Evolutionary conservation across 2,113 vertebrate genomes (phyloP), one percentile per base, ranked within the genome.

Genomic region (Pristiophorus japonicus): DNA sequence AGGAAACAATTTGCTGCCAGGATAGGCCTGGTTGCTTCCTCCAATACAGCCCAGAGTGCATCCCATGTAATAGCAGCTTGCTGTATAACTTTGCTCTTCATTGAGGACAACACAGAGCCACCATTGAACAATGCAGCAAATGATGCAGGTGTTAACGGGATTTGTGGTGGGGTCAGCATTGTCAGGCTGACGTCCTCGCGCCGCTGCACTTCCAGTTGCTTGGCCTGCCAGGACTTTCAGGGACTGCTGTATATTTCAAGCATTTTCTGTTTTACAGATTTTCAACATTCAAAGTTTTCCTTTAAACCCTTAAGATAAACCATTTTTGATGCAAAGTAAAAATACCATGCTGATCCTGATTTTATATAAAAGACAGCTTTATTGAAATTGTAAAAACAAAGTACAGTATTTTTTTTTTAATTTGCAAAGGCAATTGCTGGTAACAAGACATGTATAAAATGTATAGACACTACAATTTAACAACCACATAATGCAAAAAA

Each of bases 391-490:
- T 55, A 81, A 34, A 88, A 63, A 63, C 30, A 27, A 24, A 94
- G 11, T 38, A 63, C 34, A 87, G 45, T 63, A 38, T 27, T 12
- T 30, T 1, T 70, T 20, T 67, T 27, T 27, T 70, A 94, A 63
- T 22, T 27, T 67, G 16, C 7, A 45, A 94, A 66, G 14, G 0
- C 65, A 70, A 30, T 45, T 45, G 34, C 65, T 47, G 62, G 91
- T 94, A 94, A 94, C 63, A 94, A 67, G 67, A 67, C 63, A 42
- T 38, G 38, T 93, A 30, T 66, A 47, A 93, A 94, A 30, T 45
- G 24, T 24, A 87, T 1, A 88, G 47, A 8, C 45, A 24, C 42
- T 47, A 11, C 84, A 27, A 88, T 55, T 55, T 42, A 88, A 85
- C 51, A 47, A 30, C 85, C 24, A 34, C 62, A n/a, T n/a, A n/a